Evolutionary conservation across 2,797 vertebrate genomes (phyloP), one percentile per base, ranked within the genome.

Genomic region (Malurus splendens): DNA sequence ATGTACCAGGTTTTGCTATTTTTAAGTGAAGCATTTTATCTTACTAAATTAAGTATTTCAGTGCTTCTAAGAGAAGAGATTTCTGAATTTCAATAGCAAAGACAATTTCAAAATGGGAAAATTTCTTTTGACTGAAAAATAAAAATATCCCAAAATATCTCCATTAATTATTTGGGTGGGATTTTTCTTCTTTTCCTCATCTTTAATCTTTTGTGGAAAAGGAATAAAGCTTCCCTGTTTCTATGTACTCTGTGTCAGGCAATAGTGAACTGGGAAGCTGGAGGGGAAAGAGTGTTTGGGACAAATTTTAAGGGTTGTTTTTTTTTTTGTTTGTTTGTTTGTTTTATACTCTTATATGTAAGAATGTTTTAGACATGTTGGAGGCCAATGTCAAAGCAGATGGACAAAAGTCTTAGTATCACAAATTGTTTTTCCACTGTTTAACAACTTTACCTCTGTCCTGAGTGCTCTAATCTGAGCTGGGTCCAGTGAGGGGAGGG

Each of bases 331-430:
- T 33, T 33, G 45, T 17, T 50, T 66, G n/a, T n/a, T n/a, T n/a
- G n/a, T 6, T 0, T 33, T 84, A 60, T 79, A 7, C 10, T 59
- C 6, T 12, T 4, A 1, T 7, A 67, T 60, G 76, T 22, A 50
- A 73, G 10, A 75, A 48, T 36, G 45, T 41, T 30, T 56, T 28
- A 2, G 20, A 61, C 78, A 57, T 48, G 44, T 2, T 51, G 7
- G 18, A 7, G 0, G 0, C 2, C 1, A 5, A 8, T 11, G 14
- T 1, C 3, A 10, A 60, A 10, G 15, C 6, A 57, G 10, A 57
- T 85, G 18, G 9, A n/a, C 25, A 62, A 25, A 10, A 68, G 10
- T 27, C 5, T 14, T 39, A 48, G 5, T 3, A 28, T 59, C 27
- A 2, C 4, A 45, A 67, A 27, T 74, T 25, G 36, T 55, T 76